Evolutionary conservation across 2,888 invertebrate species (phyloP).

Genomic region (Melinaea menophilus): DNA sequence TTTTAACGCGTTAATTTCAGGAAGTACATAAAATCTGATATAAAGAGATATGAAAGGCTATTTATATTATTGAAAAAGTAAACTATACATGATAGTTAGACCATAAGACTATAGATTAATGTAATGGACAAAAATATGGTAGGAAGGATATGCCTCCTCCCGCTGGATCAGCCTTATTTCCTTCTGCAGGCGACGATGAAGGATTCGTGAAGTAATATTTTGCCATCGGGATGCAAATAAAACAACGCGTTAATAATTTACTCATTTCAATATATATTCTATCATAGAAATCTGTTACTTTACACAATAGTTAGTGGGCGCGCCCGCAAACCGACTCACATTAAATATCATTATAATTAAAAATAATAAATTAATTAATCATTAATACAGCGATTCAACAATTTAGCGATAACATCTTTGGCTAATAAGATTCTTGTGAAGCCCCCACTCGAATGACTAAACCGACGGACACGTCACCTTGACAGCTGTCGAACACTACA

Average conservation of each 20-base stretch:
- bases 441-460: slow-evolving; percentile 16
- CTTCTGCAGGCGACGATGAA: too few relatives aligned
- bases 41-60: too few relatives aligned
- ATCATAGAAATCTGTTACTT: slow-evolving; percentile 67
- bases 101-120: too few relatives aligned
- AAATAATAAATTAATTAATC: slow-evolving; percentile 45
- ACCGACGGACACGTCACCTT: slow-evolving; percentile 6
- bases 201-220: too few relatives aligned
- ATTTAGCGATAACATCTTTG: slow-evolving; percentile 60
- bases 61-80: too few relatives aligned
- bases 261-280: slow-evolving; percentile 70
- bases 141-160: too few relatives aligned
- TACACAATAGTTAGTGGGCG: slow-evolving; percentile 47
- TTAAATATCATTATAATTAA: slow-evolving; percentile 48
- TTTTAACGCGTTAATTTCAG: too few relatives aligned
- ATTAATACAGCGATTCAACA: slow-evolving; percentile 49
- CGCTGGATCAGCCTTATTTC: too few relatives aligned
- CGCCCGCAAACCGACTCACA: slow-evolving; percentile 38
- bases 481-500: slow-evolving; percentile 14
- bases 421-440: slow-evolving; percentile 58
- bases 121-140: too few relatives aligned
- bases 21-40: too few relatives aligned
- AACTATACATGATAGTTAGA: too few relatives aligned
- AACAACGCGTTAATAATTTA: slow-evolving; percentile 53
- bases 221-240: slow-evolving; percentile 35